Evolutionary conservation across 2,888 invertebrate genomes (phyloP), one percentile per base, ranked within the genome.

Genomic region (Synanthedon myopaeformis): DNA sequence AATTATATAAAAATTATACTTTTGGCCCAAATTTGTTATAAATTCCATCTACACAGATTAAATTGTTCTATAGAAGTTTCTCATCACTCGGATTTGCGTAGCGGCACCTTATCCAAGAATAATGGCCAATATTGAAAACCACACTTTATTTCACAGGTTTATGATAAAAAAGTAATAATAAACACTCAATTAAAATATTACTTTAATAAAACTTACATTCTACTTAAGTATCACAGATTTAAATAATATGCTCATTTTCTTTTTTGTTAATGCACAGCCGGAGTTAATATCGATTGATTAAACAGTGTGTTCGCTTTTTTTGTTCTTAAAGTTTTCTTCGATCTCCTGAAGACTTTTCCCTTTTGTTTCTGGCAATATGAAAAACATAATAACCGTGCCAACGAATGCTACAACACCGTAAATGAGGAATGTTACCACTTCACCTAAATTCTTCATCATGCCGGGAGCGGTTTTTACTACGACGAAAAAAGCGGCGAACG

Each of bases 311-410:
- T 58, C 64, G 54, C 57, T 61, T 45, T 64, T 72, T 56, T 77
- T 76, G 17, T 70, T 73, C 59, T 67, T 82, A 61, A 90, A 91
- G 49, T 78, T 78, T 50, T 90, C 90, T 65, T 93, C 92, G 57
- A 93, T 93, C 69, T 93, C 91, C 58, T 90, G 86, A 51, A 93
- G 75, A 28, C 91, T 91, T 59, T 90, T 91, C 3, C 92, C 91
- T 64, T 90, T 91, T 0, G 93, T 93, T 76, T 93, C 92, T 1
- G 93, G 93, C 49, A 93, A 70, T 55, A 87, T 89, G 52, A 89
- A 83, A 65, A 89, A 91, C 55, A 92, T 76, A 52, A 91, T 80
- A 3, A 86, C 57, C 19, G 90, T 89, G 3, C 92, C 92, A 6
- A 89, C 28, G 0, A 91, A 68, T 0, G 92, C 89, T 59, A 91